A percentile compares a stretch with the other conserved stretches of the same genome.
phyloP scores from a whole-genome alignment of 2,888 invertebrate species.

The Lepidochrysops patricia region DNA sequence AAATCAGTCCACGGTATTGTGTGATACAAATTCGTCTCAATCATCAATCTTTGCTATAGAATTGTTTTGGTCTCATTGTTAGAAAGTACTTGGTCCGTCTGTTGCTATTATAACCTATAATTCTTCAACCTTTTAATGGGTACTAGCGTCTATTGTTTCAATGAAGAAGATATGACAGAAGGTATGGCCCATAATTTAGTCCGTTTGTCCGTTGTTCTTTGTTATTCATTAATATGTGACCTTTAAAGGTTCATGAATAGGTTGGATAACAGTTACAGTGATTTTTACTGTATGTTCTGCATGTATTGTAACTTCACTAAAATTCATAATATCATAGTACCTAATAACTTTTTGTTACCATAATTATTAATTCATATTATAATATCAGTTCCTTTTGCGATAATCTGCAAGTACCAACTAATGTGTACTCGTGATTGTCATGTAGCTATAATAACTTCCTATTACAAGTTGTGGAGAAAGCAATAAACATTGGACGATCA shows the following conservation, averaged over 20 bases:
- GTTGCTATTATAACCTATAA: slow-evolving; percentile 23
- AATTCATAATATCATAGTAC: too few species aligned
- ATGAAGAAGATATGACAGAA: slow-evolving; percentile 12
- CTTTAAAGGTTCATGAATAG: neutral
- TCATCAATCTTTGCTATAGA: slow-evolving; percentile 50
- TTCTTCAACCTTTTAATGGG: slow-evolving; percentile 22
- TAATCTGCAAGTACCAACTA: neutral
- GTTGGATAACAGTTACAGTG: neutral
- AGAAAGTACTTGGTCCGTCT: slow-evolving; percentile 36
- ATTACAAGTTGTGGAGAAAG: slow-evolving; percentile 11
- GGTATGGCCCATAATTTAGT: neutral
- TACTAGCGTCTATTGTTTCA: slow-evolving; percentile 20
- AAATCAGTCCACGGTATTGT: slow-evolving; percentile 50
- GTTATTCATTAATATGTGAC: neutral
- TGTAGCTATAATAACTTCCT: slow-evolving; percentile 8
- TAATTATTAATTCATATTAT: neutral
- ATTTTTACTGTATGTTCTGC: neutral
- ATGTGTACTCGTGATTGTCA: neutral
- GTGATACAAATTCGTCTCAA: slow-evolving; percentile 49
- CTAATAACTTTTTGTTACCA: too few species aligned
- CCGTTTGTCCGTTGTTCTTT: neutral
- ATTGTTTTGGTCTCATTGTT: slow-evolving; percentile 40
- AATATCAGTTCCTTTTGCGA: neutral
- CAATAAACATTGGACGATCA: neutral
- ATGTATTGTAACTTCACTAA: neutral